These are phyloP conservation scores for Hoplostethus mediterraneus DNA, from an alignment of 2,797 vertebrate genomes.

Conservation along the genomic window DNA sequence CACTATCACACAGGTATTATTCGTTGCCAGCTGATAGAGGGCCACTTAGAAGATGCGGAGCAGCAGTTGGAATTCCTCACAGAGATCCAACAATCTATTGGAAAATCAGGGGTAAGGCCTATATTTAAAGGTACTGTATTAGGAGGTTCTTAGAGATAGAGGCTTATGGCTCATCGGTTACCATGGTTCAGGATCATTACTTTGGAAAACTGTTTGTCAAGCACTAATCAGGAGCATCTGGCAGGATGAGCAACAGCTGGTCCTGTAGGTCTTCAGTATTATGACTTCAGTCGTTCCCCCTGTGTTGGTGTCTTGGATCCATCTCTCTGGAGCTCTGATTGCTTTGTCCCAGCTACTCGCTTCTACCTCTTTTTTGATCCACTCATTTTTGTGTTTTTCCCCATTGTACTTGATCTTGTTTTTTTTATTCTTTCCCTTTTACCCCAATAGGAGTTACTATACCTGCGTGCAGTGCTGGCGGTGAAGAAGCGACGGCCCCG, in stretches of 20 bases:
- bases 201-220: constrained; percentile 10
- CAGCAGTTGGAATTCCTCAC: constrained; percentile 96
- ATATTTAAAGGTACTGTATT: background rate
- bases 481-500: constrained; percentile 86
- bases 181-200: constrained; percentile 1
- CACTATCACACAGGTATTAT: constrained; percentile 88
- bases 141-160: background rate
- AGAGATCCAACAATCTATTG: constrained; percentile 94
- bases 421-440: background rate
- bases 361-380: background rate
- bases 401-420: background rate
- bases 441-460: constrained; percentile 88
- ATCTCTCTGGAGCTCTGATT: constrained; percentile 1
- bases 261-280: constrained; percentile 8
- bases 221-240: background rate
- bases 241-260: constrained; percentile 12
- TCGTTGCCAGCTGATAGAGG: constrained; percentile 92
- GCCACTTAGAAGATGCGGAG: constrained; percentile 92
- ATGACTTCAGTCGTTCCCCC: background rate
- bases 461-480: constrained; percentile 90
- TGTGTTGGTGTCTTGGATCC: background rate
- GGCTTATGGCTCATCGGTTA: background rate
- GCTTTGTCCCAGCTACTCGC: background rate
- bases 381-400: background rate
- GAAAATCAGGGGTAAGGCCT: constrained; percentile 90